These are phyloP conservation scores for Orientallactaga bullata DNA, from an alignment of 2,113 vertebrate genomes.

Conservation along the genomic window DNA sequence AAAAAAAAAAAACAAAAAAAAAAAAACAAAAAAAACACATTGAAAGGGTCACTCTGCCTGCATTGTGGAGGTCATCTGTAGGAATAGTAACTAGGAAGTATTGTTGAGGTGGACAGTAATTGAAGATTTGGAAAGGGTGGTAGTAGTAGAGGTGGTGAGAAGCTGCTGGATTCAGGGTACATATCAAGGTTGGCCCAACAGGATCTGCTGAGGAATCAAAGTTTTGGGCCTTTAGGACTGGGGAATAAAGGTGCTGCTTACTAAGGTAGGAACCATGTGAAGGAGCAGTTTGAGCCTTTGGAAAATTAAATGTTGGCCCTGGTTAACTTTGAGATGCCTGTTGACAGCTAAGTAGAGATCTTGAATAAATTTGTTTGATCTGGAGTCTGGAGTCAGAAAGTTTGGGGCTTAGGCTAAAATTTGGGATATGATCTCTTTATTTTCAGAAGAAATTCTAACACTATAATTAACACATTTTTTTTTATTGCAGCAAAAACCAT, in stretches of 20 bases:
- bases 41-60: constrained; percentile 12
- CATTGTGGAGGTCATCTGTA: background rate
- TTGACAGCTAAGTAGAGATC: constrained; percentile 45
- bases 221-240: background rate
- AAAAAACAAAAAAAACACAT: background rate
- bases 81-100: too few relatives aligned
- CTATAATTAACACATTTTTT: constrained; percentile 73
- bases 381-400: constrained; percentile 23
- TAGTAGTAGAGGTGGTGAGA: background rate
- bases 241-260: background rate
- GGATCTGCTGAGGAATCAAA: background rate
- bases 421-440: constrained; percentile 6
- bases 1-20: too few relatives aligned
- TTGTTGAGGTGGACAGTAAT: background rate
- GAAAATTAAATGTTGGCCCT: constrained; percentile 2
- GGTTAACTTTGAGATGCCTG: constrained; percentile 21
- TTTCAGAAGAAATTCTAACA: constrained; percentile 66
- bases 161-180: background rate
- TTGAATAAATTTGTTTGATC: constrained; percentile 38
- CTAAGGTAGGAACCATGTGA: background rate
- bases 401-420: constrained; percentile 53
- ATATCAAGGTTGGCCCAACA: background rate
- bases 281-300: background rate
- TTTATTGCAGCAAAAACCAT: constrained; percentile 88
- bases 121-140: background rate